These are phyloP conservation scores for Lepidurus arcticus DNA, from an alignment of 1,140 invertebrate genomes.

Conservation along the genomic window DNA sequence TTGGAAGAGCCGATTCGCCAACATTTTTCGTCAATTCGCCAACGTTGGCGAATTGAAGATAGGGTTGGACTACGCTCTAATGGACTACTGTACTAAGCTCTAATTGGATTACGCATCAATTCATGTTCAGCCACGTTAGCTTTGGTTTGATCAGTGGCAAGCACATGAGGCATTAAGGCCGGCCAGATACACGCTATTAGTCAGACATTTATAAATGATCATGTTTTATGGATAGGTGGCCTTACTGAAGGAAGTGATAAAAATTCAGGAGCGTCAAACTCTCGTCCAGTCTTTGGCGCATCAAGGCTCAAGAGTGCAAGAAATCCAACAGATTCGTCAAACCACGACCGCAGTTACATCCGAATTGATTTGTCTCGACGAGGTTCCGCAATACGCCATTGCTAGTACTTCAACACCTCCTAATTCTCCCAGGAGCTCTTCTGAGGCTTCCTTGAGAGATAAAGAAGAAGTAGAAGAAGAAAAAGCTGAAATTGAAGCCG, in stretches of 20 bases:
- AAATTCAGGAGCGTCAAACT: slow-evolving; percentile 6
- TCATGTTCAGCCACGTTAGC: too few species aligned
- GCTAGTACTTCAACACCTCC: slow-evolving; percentile 3
- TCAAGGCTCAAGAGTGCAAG: not conserved
- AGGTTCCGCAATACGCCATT: not conserved
- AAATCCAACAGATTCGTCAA: not conserved
- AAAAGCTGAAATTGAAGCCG: not conserved
- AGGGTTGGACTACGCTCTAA: too few species aligned
- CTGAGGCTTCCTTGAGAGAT: not conserved
- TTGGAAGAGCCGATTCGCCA: too few species aligned
- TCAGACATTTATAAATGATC: too few species aligned
- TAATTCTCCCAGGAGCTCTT: slow-evolving; percentile 6
- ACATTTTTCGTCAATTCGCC: too few species aligned
- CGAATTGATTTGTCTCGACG: not conserved
- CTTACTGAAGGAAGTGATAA: not conserved
- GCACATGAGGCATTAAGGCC: too few species aligned
- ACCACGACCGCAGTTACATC: not conserved
- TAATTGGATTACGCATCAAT: too few species aligned
- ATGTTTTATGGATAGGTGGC: too few species aligned
- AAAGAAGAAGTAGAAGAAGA: not conserved
- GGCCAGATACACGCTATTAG: too few species aligned
- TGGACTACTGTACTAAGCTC: too few species aligned
- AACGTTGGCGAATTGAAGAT: too few species aligned
- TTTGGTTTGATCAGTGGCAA: too few species aligned
- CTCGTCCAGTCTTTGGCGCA: not conserved